phyloP scores from a whole-genome alignment of 2,113 vertebrate species.

The Ariopsis seemanni region DNA sequence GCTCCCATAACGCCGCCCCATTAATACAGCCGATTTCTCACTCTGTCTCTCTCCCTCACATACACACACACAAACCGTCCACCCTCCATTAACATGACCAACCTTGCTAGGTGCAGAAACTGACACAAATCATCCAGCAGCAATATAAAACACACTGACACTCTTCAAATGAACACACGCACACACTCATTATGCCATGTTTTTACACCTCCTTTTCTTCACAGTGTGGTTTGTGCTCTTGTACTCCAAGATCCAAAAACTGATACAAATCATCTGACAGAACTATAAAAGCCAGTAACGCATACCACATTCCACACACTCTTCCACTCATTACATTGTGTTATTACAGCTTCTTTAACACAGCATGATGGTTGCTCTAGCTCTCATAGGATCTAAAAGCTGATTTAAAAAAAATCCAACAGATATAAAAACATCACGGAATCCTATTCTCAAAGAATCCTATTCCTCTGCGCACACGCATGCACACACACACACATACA shows the following conservation, averaged over 20 bases:
- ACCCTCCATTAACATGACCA: slow-evolving; percentile 40
- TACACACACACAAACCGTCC: background rate
- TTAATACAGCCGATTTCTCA: slow-evolving; percentile 50
- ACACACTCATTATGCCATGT: background rate
- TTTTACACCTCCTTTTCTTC: slow-evolving; percentile 15
- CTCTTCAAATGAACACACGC: background rate
- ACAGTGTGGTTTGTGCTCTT: background rate
- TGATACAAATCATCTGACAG: slow-evolving; percentile 24
- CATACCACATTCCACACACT: background rate
- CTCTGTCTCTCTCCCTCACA: background rate
- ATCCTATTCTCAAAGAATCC: background rate
- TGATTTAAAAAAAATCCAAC: background rate
- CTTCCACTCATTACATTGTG: background rate
- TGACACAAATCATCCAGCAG: slow-evolving; percentile 31
- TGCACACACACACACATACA: background rate
- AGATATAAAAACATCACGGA: background rate
- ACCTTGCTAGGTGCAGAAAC: slow-evolving; percentile 20
- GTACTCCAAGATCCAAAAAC: background rate
- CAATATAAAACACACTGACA: slow-evolving; percentile 3
- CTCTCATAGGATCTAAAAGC: background rate
- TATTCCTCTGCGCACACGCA: background rate
- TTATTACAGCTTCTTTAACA: slow-evolving; percentile 9
- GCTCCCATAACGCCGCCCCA: slow-evolving; percentile 50
- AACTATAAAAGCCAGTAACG: slow-evolving; percentile 13
- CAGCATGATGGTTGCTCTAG: background rate